Evolutionary conservation across 2,797 vertebrate species (phyloP).

Genomic region (Emydoidea blandingii): DNA sequence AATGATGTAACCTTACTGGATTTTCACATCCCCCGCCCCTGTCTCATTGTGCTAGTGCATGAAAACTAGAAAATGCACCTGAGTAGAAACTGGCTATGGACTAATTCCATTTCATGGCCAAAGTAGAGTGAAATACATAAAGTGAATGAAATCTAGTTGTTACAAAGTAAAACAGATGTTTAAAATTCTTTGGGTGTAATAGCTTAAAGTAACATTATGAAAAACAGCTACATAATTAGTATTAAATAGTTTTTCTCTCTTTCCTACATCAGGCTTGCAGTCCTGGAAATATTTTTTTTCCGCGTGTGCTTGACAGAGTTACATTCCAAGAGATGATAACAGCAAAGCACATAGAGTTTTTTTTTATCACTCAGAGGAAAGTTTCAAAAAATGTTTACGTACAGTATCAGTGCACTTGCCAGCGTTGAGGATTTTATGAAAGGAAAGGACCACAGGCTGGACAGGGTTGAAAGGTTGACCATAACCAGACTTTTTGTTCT

Average conservation of each 20-base stretch:
- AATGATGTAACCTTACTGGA: rapidly evolving
- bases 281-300: slow-evolving; percentile 11
- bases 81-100: not conserved
- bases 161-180: not conserved
- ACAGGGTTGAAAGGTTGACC: slow-evolving; percentile 56
- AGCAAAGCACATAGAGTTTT: slow-evolving; percentile 23
- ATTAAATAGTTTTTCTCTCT: slow-evolving; percentile 24
- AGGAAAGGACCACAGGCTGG: slow-evolving; percentile 28
- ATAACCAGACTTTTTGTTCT: slow-evolving; percentile 63
- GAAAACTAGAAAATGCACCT: not conserved
- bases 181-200: not conserved
- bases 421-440: slow-evolving; percentile 56
- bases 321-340: slow-evolving; percentile 48
- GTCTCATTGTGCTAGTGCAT: not conserved
- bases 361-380: slow-evolving; percentile 40
- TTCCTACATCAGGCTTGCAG: not conserved
- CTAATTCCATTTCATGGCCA: not conserved
- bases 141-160: not conserved
- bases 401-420: not conserved
- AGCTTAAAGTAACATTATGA: not conserved
- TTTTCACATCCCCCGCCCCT: not conserved
- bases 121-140: not conserved
- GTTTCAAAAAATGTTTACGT: not conserved
- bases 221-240: not conserved
- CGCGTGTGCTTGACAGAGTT: not conserved